These are phyloP conservation scores for Campopleginae sp. DNA, from an alignment of 2,888 invertebrate species.

Conservation along the genomic window DNA sequence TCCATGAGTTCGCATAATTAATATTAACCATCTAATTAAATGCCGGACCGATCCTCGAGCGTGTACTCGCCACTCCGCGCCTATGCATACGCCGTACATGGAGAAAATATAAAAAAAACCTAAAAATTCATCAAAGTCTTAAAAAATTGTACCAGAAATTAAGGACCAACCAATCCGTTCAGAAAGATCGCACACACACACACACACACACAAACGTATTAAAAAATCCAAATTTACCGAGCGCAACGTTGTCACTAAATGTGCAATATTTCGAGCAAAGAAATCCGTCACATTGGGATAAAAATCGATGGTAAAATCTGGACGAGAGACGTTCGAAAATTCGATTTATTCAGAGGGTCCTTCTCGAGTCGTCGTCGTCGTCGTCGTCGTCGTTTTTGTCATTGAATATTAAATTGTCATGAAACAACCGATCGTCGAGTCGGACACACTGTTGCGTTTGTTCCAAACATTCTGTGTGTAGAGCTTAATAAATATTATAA, in stretches of 20 bases:
- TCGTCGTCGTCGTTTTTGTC: constrained; percentile 39
- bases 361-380: constrained; percentile 57
- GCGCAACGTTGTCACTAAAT: constrained; percentile 17
- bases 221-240: constrained; percentile 10
- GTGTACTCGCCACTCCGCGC: constrained; percentile 18
- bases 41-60: constrained; percentile 7
- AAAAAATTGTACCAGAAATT: constrained; percentile 13
- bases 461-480: constrained; percentile 63
- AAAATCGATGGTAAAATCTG: neutral
- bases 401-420: constrained; percentile 39
- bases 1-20: constrained; percentile 16
- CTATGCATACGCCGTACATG: constrained; percentile 22
- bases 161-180: constrained; percentile 62
- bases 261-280: constrained; percentile 13
- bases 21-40: neutral
- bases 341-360: constrained; percentile 26
- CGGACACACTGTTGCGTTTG: constrained; percentile 43
- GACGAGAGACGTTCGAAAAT: neutral
- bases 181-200: constrained; percentile 58
- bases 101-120: constrained; percentile 9
- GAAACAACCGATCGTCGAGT: constrained; percentile 13
- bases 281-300: neutral
- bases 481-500: constrained; percentile 51
- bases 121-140: neutral
- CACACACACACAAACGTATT: constrained; percentile 8